phyloP scores from a whole-genome alignment of 2,888 invertebrate genomes.

The Seladonia tumulorum region DNA sequence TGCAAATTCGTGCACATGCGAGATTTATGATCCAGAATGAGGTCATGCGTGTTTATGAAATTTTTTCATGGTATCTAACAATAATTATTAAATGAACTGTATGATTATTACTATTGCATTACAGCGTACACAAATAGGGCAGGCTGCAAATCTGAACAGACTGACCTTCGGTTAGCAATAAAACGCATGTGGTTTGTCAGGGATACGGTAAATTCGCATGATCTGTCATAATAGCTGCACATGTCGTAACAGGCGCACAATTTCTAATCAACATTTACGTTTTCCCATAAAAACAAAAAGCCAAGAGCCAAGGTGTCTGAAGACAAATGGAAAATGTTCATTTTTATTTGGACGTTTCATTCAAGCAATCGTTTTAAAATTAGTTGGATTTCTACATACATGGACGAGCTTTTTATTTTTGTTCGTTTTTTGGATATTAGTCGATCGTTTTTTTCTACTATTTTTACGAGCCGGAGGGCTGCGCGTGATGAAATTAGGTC shows the following conservation, averaged over 20 bases:
- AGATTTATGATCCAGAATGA: no score
- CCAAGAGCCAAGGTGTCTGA: neutral
- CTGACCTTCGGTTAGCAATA: neutral
- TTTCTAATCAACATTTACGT: neutral
- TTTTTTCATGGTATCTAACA: no score
- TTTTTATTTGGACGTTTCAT: neutral
- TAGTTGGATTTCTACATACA: no score
- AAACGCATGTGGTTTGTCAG: neutral
- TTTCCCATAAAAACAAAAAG: neutral
- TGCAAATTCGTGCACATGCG: no score
- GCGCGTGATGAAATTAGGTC: neutral
- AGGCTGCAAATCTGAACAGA: neutral
- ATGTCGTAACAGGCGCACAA: neutral
- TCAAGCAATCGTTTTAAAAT: neutral
- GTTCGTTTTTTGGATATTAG: neutral
- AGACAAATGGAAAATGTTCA: neutral
- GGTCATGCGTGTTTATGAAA: no score
- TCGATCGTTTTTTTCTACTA: neutral
- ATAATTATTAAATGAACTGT: neutral
- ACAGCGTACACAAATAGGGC: neutral
- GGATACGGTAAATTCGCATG: neutral
- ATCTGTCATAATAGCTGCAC: neutral
- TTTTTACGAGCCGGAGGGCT: neutral
- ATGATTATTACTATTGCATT: no score
- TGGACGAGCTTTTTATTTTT: neutral